A percentile compares a stretch with the other conserved stretches of the same genome.
phyloP scores from a whole-genome alignment of 2,113 vertebrate genomes.

The Tichodroma muraria region DNA sequence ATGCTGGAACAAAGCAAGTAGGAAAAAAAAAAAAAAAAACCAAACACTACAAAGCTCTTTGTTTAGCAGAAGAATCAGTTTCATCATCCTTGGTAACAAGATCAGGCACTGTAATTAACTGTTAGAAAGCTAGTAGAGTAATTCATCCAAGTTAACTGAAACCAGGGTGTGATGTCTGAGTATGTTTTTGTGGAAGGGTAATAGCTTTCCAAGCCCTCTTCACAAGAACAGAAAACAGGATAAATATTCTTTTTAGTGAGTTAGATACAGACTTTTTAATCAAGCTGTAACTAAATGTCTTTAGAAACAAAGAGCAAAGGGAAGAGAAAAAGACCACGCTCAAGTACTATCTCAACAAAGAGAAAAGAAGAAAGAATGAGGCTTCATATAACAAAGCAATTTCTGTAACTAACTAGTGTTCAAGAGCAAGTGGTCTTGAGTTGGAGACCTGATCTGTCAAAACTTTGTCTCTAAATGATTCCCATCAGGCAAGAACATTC shows the following conservation, averaged over 20 bases:
- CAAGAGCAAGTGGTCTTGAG: background rate
- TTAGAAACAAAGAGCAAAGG: background rate
- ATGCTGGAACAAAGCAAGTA: background rate
- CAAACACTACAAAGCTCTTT: background rate
- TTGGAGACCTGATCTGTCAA: background rate
- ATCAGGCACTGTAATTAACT: conserved; percentile 26
- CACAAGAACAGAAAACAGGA: background rate
- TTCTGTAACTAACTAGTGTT: background rate
- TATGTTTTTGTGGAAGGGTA: background rate
- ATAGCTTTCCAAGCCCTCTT: background rate
- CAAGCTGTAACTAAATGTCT: background rate
- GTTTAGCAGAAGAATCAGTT: background rate
- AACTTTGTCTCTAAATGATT: background rate
- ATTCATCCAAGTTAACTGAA: conserved; percentile 38
- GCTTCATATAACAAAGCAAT: background rate
- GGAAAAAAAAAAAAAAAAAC: too few relatives aligned
- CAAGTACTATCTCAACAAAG: background rate
- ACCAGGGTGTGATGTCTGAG: background rate
- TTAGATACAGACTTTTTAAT: background rate
- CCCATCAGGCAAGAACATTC: background rate
- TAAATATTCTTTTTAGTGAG: background rate
- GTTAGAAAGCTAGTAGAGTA: background rate
- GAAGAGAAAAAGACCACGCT: background rate
- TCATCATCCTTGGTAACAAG: conserved; percentile 27
- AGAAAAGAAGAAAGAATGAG: background rate